Evolutionary conservation across 2,113 vertebrate species (phyloP).

Genomic region (Entelurus aequoreus): DNA sequence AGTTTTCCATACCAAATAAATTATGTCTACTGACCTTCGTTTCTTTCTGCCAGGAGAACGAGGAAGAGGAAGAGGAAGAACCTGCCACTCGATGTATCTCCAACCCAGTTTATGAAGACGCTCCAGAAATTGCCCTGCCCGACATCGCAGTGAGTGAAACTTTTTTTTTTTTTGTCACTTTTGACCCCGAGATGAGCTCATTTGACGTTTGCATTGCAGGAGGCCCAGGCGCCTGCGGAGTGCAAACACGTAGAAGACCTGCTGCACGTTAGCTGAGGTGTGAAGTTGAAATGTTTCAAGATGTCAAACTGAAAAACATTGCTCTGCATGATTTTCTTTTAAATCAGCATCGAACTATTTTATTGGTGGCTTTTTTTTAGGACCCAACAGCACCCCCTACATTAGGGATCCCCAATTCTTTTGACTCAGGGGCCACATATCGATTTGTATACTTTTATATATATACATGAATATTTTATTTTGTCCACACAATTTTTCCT

Average conservation of each 20-base stretch:
- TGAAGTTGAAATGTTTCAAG: neutral
- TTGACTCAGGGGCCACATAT: too few relatives aligned
- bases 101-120: slow-evolving; percentile 67
- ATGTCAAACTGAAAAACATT: neutral
- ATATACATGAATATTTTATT: too few relatives aligned
- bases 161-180: neutral
- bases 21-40: neutral
- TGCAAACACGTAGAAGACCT: slow-evolving; percentile 46
- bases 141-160: slow-evolving; percentile 23
- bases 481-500: too few relatives aligned
- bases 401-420: too few relatives aligned
- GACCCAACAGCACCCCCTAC: too few relatives aligned
- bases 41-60: slow-evolving; percentile 35
- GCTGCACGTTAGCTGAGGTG: slow-evolving; percentile 57
- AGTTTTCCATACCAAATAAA: too few relatives aligned
- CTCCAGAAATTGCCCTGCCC: neutral
- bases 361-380: too few relatives aligned
- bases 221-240: slow-evolving; percentile 48
- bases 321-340: too few relatives aligned
- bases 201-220: slow-evolving; percentile 26
- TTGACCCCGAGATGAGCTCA: neutral
- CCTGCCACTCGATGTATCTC: slow-evolving; percentile 42
- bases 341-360: too few relatives aligned
- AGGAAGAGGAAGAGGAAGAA: slow-evolving; percentile 29
- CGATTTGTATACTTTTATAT: too few relatives aligned